These are phyloP conservation scores for Hylia prasina DNA, from an alignment of 2,113 vertebrate species.

Conservation along the genomic window DNA sequence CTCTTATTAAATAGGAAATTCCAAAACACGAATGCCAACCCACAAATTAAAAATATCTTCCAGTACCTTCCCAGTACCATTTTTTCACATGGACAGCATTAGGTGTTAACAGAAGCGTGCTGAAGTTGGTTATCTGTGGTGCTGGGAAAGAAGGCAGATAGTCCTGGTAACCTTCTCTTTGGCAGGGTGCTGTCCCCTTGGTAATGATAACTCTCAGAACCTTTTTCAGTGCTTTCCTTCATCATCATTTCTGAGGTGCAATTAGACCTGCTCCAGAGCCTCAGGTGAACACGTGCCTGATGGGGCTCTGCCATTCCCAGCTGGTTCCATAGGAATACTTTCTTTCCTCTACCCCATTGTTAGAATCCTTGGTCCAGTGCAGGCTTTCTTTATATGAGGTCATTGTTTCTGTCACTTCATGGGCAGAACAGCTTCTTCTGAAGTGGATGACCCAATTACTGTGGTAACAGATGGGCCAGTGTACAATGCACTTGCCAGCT, in stretches of 20 bases:
- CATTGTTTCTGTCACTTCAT: neutral
- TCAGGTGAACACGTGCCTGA: rapidly evolving
- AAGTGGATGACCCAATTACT: slow-evolving; percentile 27
- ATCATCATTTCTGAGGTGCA: neutral
- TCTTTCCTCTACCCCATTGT: neutral
- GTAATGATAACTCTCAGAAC: neutral
- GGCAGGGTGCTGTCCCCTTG: neutral
- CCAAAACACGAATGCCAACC: neutral
- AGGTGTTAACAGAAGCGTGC: neutral
- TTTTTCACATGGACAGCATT: neutral
- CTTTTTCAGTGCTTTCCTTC: neutral
- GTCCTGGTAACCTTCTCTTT: neutral
- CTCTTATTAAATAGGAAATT: neutral
- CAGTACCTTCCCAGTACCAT: neutral
- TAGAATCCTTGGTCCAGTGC: neutral
- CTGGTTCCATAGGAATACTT: neutral
- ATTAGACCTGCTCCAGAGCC: neutral
- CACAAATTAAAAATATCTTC: neutral
- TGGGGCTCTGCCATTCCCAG: rapidly evolving
- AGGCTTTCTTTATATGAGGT: neutral
- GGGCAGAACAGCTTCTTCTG: neutral
- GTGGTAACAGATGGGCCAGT: slow-evolving; percentile 18
- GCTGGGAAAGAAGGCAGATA: neutral
- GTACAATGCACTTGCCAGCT: neutral
- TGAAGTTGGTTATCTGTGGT: neutral